phyloP scores from a whole-genome alignment of 2,888 invertebrate genomes.

The Cryptocheilus praepositus region DNA sequence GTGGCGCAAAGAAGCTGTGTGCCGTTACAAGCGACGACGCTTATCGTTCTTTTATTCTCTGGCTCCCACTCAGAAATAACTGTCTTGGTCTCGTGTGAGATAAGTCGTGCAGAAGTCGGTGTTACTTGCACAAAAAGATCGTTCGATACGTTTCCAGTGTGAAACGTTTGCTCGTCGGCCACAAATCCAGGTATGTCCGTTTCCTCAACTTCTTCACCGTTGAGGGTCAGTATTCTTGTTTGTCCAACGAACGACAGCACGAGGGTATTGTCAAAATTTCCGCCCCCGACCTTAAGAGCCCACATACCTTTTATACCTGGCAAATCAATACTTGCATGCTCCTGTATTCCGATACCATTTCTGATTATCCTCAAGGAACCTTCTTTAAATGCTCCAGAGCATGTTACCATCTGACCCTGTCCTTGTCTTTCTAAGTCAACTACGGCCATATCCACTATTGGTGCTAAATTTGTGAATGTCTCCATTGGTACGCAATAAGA shows the following conservation, averaged over 20 bases:
- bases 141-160: constrained; percentile 91
- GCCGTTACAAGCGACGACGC: constrained; percentile 90
- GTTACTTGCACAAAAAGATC: constrained; percentile 89
- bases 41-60: constrained; percentile 84
- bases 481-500: constrained; percentile 97
- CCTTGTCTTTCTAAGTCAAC: constrained; percentile 98
- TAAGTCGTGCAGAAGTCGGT: constrained; percentile 83
- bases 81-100: constrained; percentile 81
- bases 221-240: constrained; percentile 91
- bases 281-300: constrained; percentile 88
- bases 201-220: constrained; percentile 98
- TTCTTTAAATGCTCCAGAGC: constrained; percentile 97
- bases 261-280: constrained; percentile 88
- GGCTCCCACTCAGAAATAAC: constrained; percentile 85
- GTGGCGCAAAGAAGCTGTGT: constrained; percentile 89
- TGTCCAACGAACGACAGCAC: constrained; percentile 98
- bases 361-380: constrained; percentile 97
- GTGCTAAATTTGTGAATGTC: constrained; percentile 96
- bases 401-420: constrained; percentile 98
- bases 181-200: constrained; percentile 95
- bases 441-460: constrained; percentile 98
- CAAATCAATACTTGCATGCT: constrained; percentile 97
- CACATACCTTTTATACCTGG: constrained; percentile 99
- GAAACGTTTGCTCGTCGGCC: constrained; percentile 94
- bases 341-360: constrained; percentile 99